Evolutionary conservation across 2,888 invertebrate species (phyloP).

Genomic region (Pimpla rufipes): DNA sequence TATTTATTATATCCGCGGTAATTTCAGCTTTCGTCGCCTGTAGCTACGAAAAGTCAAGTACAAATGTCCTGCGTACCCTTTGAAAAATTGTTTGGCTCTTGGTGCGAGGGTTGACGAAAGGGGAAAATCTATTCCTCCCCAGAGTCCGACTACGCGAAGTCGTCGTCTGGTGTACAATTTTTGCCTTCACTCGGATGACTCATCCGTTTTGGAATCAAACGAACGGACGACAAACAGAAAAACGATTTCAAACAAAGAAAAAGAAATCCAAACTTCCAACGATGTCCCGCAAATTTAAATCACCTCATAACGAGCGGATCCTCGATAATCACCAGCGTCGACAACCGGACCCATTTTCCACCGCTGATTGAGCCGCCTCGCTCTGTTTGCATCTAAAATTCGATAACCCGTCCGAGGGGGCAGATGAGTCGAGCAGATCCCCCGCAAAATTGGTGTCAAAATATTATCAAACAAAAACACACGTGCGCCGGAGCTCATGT

Average conservation of each 20-base stretch:
- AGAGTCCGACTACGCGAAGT: conserved; percentile 62
- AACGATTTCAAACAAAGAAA: background rate
- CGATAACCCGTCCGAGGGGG: conserved; percentile 42
- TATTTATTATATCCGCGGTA: too few species aligned
- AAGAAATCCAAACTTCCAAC: background rate
- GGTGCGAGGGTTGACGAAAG: conserved; percentile 42
- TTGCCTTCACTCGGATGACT: conserved; percentile 1
- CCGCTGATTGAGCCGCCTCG: conserved; percentile 23
- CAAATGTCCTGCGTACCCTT: conserved; percentile 56
- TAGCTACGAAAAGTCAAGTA: background rate
- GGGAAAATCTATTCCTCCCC: conserved; percentile 65
- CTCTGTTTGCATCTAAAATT: conserved; percentile 43
- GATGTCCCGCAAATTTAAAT: background rate
- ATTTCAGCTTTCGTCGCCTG: conserved; percentile 30
- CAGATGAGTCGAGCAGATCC: conserved; percentile 62
- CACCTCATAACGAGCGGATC: background rate
- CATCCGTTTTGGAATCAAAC: background rate
- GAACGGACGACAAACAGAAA: background rate
- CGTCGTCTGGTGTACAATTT: conserved; percentile 39
- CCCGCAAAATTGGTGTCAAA: conserved; percentile 76
- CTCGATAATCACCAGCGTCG: conserved; percentile 14
- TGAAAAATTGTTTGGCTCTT: conserved; percentile 36
- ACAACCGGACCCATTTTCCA: conserved; percentile 3
- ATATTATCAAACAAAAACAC: conserved; percentile 76
- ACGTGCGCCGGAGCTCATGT: conserved; percentile 40